These are phyloP conservation scores for Cancer borealis DNA, from an alignment of 2,888 invertebrate genomes.

Conservation along the genomic window DNA sequence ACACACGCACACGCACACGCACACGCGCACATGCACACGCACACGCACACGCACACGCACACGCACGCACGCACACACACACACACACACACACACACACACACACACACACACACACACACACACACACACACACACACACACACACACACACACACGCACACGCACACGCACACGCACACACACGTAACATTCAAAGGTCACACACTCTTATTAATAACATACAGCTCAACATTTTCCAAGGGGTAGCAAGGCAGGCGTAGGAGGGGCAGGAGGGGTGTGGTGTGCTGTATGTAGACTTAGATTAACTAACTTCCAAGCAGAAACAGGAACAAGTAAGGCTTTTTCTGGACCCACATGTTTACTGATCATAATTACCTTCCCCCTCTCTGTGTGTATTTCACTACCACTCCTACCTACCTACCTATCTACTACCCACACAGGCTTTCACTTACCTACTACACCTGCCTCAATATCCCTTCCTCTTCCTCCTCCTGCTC, in stretches of 20 bases:
- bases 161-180: background rate
- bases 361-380: slow-evolving; percentile 27
- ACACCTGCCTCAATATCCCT: background rate
- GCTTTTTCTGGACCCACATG: slow-evolving; percentile 4
- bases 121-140: background rate
- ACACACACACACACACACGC: background rate
- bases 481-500: background rate
- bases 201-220: background rate
- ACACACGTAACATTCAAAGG: background rate
- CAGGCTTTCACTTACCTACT: background rate
- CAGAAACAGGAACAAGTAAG: background rate
- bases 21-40: background rate
- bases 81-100: no score
- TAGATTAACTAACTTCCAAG: background rate
- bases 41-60: background rate
- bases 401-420: background rate
- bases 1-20: no score
- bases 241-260: no score
- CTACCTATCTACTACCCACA: background rate
- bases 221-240: background rate
- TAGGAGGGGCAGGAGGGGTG: background rate
- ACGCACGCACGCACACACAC: no score
- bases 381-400: slow-evolving; percentile 12
- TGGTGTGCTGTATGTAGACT: background rate
- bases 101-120: no score